Evolutionary conservation across 2,797 vertebrate genomes (phyloP), one percentile per base, ranked within the genome.

Genomic region (Labroides dimidiatus): DNA sequence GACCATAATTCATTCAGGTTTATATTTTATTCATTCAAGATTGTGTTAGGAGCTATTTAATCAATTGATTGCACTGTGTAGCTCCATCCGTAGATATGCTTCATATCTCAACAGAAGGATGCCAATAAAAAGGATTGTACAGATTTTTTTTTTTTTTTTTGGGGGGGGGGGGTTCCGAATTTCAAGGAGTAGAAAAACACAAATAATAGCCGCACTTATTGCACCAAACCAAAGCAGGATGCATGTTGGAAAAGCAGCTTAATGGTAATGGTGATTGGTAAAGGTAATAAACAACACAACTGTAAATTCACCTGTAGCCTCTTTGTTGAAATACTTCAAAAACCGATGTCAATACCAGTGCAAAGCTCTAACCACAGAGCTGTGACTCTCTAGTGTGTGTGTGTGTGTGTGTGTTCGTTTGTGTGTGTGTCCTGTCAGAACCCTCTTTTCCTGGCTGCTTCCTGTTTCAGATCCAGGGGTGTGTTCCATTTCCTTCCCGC

Each of bases 401-500:
- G 42, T 27, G 30, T 37, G 37, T 62, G 68, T 51, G 57, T 49
- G 44, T 36, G 42, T 52, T 56, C 36, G 65, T 36, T 53, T 64
- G 56, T 64, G 68, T 65, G 64, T 64, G 61, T 63, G 70, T 84
- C 60, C 69, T 85, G 75, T 82, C 64, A 43, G 64, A 75, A 82
- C 67, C 82, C 78, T 86, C 79, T 84, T 87, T 88, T 89, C 87
- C 91, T 86, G 78, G 75, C 86, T 69, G 71, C 82, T 91, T 93
- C 91, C 91, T 82, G 81, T 87, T 49, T 91, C 81, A 80, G 81
- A 89, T 83, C 67, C 78, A 91, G 79, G 88, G 89, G 91, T 86
- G 92, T 89, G 87, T 91, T 88, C 84, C 78, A 59, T 65, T 81
- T 89, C 88, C 90, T 93, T 93, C 92, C 91, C 84, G 71, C 14